These are phyloP conservation scores for Bursaphelenchus okinawaensis DNA, from an alignment of 2,888 invertebrate genomes.

Conservation along the genomic window DNA sequence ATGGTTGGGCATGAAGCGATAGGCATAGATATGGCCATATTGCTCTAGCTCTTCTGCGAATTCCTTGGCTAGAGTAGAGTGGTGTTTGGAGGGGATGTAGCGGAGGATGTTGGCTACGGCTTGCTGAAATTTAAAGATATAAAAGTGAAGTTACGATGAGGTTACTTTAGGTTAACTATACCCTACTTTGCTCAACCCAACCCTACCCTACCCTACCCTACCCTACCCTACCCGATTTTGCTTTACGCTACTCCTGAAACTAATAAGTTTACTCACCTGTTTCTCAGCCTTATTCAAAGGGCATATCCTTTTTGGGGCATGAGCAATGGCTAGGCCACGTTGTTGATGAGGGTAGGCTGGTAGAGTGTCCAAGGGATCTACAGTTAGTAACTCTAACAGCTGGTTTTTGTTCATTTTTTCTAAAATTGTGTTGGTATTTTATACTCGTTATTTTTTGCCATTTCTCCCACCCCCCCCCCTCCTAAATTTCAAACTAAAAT, in stretches of 20 bases:
- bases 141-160: too few species aligned
- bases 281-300: constrained; percentile 41
- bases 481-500: too few species aligned
- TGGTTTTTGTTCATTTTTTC: constrained; percentile 7
- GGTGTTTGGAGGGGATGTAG: constrained; percentile 63
- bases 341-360: constrained; percentile 33
- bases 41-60: constrained; percentile 63
- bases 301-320: constrained; percentile 45
- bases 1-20: constrained; percentile 60
- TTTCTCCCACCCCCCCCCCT: too few species aligned
- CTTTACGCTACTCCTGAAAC: too few species aligned
- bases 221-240: too few species aligned
- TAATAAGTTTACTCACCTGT: too few species aligned
- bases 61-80: constrained; percentile 62
- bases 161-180: too few species aligned
- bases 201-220: too few species aligned
- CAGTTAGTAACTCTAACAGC: background rate
- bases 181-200: too few species aligned
- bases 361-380: constrained; percentile 28
- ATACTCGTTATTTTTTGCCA: too few species aligned
- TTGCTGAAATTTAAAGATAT: constrained; percentile 57
- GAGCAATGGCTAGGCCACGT: constrained; percentile 30
- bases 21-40: constrained; percentile 67
- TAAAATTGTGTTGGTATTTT: background rate
- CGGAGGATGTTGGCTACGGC: constrained; percentile 65